Percentiles rank a stretch among this genome's conserved stretches.
Evolutionary conservation across 2,113 vertebrate species (phyloP).

Genomic region (Macaca nemestrina): DNA sequence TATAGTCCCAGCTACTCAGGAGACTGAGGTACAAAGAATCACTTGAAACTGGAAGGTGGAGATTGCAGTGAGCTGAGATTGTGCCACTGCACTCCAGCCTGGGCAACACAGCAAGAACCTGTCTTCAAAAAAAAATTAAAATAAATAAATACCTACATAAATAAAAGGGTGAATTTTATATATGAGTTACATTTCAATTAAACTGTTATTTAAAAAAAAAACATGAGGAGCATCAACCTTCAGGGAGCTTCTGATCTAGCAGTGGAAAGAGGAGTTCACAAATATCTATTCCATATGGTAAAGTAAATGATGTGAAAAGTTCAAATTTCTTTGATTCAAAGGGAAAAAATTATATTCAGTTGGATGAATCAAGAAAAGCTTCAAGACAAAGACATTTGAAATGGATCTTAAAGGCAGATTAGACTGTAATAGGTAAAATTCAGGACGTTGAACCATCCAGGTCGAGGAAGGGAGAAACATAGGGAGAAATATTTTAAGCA

Average conservation of each 20-base stretch:
- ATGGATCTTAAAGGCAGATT: not conserved
- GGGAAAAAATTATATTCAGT: not conserved
- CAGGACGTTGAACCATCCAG: not conserved
- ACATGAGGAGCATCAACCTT: not conserved
- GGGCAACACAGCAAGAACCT: not conserved
- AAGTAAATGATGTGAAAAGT: not conserved
- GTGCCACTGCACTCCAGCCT: not conserved
- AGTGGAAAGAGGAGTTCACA: not conserved
- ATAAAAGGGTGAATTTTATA: not conserved
- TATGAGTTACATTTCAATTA: not conserved
- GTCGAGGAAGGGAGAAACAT: not conserved
- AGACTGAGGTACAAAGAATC: not conserved
- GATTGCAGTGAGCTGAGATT: not conserved
- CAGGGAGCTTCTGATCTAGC: not conserved
- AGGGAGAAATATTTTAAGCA: not conserved
- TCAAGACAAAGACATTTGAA: not conserved
- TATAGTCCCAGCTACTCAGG: not conserved
- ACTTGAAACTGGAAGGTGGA: not conserved
- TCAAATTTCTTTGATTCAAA: constrained; percentile 6
- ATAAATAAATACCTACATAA: not conserved
- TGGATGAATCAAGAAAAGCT: not conserved
- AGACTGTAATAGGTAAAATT: not conserved
- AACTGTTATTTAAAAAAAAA: not conserved
- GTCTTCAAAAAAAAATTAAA: not conserved
- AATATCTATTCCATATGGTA: not conserved